phyloP scores from a whole-genome alignment of 2,113 vertebrate genomes.

The Amblyornis subalaris region DNA sequence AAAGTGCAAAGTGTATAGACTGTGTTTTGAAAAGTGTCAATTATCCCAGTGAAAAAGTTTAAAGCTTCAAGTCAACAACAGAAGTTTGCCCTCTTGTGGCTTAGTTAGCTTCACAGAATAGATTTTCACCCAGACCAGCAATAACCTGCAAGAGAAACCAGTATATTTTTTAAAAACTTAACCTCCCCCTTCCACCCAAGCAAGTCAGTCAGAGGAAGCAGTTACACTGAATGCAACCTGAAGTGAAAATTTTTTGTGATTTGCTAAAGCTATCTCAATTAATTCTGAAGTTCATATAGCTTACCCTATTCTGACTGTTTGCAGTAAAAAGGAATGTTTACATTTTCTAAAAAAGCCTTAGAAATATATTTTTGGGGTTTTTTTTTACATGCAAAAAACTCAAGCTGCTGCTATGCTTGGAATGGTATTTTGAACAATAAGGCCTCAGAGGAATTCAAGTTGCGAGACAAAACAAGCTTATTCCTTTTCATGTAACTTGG shows the following conservation, averaged over 20 bases:
- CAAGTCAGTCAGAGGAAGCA: not conserved
- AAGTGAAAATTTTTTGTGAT: not conserved
- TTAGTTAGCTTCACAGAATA: not conserved
- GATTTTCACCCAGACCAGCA: not conserved
- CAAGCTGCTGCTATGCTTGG: not conserved
- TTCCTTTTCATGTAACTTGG: not conserved
- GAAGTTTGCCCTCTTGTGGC: constrained; percentile 55
- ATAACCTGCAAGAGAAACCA: not conserved
- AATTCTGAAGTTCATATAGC: not conserved
- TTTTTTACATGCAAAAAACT: not conserved
- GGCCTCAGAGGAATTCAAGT: not conserved
- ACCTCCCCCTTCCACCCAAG: not conserved
- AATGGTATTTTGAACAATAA: not conserved
- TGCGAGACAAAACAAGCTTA: not conserved
- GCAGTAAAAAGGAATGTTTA: not conserved
- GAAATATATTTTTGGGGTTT: rapidly evolving
- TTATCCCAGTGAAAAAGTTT: not conserved
- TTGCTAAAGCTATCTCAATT: not conserved
- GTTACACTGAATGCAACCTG: not conserved
- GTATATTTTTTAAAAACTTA: not conserved
- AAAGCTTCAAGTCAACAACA: not conserved
- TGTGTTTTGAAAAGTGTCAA: not conserved
- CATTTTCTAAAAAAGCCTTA: not conserved
- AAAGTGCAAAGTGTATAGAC: not conserved
- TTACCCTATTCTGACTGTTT: not conserved